Evolutionary conservation across 2,113 vertebrate genomes (phyloP), one percentile per base, ranked within the genome.

Genomic region (Neopipo cinnamomea): DNA sequence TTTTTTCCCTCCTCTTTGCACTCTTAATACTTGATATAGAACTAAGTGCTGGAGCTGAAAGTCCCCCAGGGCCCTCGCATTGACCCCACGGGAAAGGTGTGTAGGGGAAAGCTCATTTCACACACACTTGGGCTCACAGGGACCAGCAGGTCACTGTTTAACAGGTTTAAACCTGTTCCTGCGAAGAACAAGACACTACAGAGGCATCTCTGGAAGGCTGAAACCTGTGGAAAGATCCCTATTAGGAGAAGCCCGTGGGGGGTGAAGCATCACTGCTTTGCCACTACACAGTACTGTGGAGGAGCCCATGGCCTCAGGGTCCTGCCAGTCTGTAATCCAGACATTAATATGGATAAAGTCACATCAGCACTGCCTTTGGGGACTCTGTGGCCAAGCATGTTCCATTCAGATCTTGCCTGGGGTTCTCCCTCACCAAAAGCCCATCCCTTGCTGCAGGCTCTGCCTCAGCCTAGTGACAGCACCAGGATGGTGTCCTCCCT

Each of bases 11-110:
- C 27, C 24, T 52, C 41, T 88, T 21, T 78, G 37, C 5, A 3
- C 14, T 11, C 37, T 27, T 6, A 12, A 23, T 15, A 13, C 14
- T 53, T 72, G 2, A 15, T 5, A 22, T 15, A 6, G 23, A 63
- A 14, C 15, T 2, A 2, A 15, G 12, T 5, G 35, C 9, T 59
- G 63, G 35, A 73, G 9, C 24, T 86, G 58, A 2, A 68, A n/a
- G 52, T 24, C 11, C 33, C 15, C 7, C 2, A 5, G 61, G 11
- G 27, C 71, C 30, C 12, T 27, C 33, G 37, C 14, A 24, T 1
- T 24, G 16, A 19, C 37, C 27, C 23, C 0, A 0, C 4, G 13
- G 81, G 49, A 17, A 6, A n/a, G 20, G 4, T 0, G 35, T 7
- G 47, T 5, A 27, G 63, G 35, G 42, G 44, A 76, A 67, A 30